Evolutionary conservation across 2,797 vertebrate genomes (phyloP), one percentile per base, ranked within the genome.

Genomic region (Esox lucius): DNA sequence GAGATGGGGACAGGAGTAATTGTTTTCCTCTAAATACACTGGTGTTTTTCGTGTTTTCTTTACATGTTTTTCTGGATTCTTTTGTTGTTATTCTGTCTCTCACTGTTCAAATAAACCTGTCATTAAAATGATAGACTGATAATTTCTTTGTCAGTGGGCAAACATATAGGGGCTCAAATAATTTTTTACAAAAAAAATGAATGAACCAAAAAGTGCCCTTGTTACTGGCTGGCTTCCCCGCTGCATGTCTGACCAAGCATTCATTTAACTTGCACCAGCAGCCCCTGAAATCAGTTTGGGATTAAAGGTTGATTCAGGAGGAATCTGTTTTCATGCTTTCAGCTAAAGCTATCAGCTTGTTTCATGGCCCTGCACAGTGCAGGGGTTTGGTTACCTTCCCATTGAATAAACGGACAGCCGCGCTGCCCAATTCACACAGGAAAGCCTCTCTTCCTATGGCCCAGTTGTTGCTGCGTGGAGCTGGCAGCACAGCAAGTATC

Each of bases 361-460:
- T 71, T 62, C 31, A 7, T 12, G 70, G 51, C 75, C 53, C 26
- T 12, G 61, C 61, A n/a, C 87, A 31, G 53, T 59, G 66, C 77
- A 78, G 81, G 81, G 82, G 83, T 87, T 83, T 0, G 9, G 75
- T 89, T 85, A 84, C 87, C 74, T 68, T 79, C 78, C 71, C 56
- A 11, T 74, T 80, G 77, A 76, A 79, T 75, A 73, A 67, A 72
- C 26, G 33, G 13, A 72, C 80, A 67, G 81, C 80, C 70, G 28
- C 16, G 3, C 73, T 65, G 74, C 79, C 9, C 22, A 9, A 48
- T 72, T 65, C 72, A 68, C 65, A 72, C 78, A 78, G 51, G 70
- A 80, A 77, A 59, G 35, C 72, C 12, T 51, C 68, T 75, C 71
- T 75, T 83, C 71, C 65, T 67, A 71, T 78, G 68, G 39, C 83